Evolutionary conservation across 2,797 vertebrate genomes (phyloP), one percentile per base, ranked within the genome.

Genomic region (Novumbra hubbsi): DNA sequence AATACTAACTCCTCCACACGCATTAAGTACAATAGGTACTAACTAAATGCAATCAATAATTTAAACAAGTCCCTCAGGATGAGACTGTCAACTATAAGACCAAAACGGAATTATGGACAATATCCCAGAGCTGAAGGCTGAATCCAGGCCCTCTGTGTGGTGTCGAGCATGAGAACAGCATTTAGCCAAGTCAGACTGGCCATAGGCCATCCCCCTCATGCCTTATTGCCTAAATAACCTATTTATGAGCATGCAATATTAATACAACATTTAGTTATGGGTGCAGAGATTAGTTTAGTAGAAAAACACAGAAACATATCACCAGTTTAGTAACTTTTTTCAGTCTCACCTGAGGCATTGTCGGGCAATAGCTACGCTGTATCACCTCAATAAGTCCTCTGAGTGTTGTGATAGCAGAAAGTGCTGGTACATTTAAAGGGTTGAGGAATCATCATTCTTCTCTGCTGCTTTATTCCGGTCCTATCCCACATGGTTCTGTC

Each of bases 401-500:
- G 55, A 27, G 55, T 60, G 55, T 60, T 60, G 21, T 60, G 55
- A 60, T 60, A 27, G 55, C 55, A 60, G 55, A 21, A 60, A 60
- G 21, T 11, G n/a, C 9, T 1, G 11, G 21, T 24, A 12, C 55
- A 24, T 24, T 27, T 60, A 27, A 27, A 24, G n/a, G 55, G 21
- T 45, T 14, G 34, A 38, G 11, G n/a, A 27, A 60, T 24, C 21
- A 60, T 60, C 11, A 27, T 60, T 60, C 41, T 24, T 57, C n/a
- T n/a, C 55, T 57, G n/a, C 55, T 57, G 55, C 21, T 21, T 57
- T 21, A 57, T 24, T 57, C n/a, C 1, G 55, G 21, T n/a, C 55
- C n/a, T 21, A 57, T 14, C 55, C 55, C 55, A 24, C 55, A 27
- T 45, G 16, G 27, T 24, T 72, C 70, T 45, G 52, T 71, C 70